These are phyloP conservation scores for Proisotoma minuta DNA, from an alignment of 2,888 invertebrate species.

Conservation along the genomic window DNA sequence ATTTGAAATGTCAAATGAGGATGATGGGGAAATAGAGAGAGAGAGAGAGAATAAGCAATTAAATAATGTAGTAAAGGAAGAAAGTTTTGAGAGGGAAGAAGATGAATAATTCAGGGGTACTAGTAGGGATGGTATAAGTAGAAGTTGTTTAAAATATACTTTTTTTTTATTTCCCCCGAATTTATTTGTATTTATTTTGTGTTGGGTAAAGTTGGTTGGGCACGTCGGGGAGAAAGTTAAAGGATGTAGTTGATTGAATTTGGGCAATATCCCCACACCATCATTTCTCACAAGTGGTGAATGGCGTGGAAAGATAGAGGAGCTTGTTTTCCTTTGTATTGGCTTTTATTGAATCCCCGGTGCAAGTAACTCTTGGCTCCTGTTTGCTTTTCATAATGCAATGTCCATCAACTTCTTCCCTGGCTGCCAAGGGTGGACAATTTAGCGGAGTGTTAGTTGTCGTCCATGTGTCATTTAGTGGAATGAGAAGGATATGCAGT, in stretches of 20 bases:
- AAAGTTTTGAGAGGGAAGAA: too few relatives aligned
- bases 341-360: not conserved
- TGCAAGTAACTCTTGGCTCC: not conserved
- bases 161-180: too few relatives aligned
- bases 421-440: not conserved
- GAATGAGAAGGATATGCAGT: not conserved
- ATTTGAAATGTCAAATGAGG: too few relatives aligned
- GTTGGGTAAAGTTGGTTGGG: too few relatives aligned
- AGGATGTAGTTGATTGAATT: slow-evolving; percentile 16
- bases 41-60: too few relatives aligned
- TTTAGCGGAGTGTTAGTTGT: not conserved
- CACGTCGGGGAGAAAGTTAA: slow-evolving; percentile 2
- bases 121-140: too few relatives aligned
- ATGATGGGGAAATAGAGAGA: too few relatives aligned
- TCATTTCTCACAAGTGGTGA: slow-evolving; percentile 15
- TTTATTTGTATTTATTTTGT: slow-evolving; percentile 2
- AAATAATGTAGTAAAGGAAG: too few relatives aligned
- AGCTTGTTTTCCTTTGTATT: not conserved
- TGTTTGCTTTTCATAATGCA: not conserved
- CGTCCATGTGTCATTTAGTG: too few relatives aligned
- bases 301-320: slow-evolving; percentile 4
- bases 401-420: not conserved
- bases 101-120: too few relatives aligned
- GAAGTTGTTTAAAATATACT: too few relatives aligned
- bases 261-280: slow-evolving; percentile 4